Conservation (phyloP, 1,140 invertebrate genomes). For the Hypothenemus hampei region DNA sequence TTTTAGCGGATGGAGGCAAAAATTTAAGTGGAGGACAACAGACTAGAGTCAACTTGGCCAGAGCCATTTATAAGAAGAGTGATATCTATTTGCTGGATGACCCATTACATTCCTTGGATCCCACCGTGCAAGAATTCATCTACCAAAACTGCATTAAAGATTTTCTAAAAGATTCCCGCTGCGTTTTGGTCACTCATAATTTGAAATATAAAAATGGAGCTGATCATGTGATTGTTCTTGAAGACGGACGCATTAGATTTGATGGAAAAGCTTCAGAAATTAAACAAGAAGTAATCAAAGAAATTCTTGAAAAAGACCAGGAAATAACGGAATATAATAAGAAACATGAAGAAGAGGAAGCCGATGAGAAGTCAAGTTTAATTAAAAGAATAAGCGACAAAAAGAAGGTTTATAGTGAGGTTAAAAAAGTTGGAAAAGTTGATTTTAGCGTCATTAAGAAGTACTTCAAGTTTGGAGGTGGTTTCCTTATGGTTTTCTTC, state of each 20-base stretch:
- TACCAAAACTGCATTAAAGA: conserved; percentile 69
- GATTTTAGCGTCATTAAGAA: conserved; percentile 28
- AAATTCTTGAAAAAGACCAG: conserved; percentile 28
- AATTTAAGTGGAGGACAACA: conserved; percentile 82
- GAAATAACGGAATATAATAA: conserved; percentile 4
- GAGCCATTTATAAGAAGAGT: conserved; percentile 73
- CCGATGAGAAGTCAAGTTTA: conserved; percentile 11
- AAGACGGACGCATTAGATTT: conserved; percentile 25
- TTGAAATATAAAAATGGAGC: conserved; percentile 28
- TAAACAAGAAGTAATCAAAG: conserved; percentile 23
- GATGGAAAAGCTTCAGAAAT: conserved; percentile 17
- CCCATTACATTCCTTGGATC: conserved; percentile 76
- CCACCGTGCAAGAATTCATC: conserved; percentile 73
- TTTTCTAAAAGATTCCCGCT: conserved; percentile 64
- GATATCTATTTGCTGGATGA: conserved; percentile 80
- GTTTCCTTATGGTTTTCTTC: conserved; percentile 15
- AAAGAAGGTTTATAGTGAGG: conserved; percentile 31
- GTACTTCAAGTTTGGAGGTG: conserved; percentile 35
- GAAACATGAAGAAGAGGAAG: conserved; percentile 8
- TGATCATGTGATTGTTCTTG: conserved; percentile 29
- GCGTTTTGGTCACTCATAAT: conserved; percentile 75
- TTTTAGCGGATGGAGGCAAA: conserved; percentile 71
- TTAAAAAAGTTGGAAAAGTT: conserved; percentile 32
- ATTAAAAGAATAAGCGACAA: conserved; percentile 2
- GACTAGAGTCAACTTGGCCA: conserved; percentile 82